Conservation (phyloP, 2,888 invertebrate genomes). For the Anoncus sp. region DNA sequence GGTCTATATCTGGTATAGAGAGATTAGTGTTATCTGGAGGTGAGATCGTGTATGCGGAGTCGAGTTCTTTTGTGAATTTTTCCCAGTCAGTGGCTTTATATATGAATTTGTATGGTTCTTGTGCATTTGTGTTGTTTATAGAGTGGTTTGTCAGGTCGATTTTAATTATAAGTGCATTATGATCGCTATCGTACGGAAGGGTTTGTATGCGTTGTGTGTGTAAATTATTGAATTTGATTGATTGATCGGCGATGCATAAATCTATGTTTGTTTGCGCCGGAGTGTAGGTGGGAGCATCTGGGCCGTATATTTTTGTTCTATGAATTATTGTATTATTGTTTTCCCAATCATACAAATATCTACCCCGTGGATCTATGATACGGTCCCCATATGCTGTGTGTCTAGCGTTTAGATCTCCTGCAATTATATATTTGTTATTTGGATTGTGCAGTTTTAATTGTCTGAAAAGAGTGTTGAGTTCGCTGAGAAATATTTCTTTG, state of each 20-base stretch:
- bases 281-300: not conserved
- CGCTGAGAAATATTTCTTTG: slow-evolving; percentile 19
- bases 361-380: slow-evolving; percentile 15
- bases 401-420: slow-evolving; percentile 34
- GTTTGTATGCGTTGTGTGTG: not conserved
- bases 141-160: not conserved
- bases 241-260: slow-evolving; percentile 30
- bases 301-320: slow-evolving; percentile 1
- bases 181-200: slow-evolving; percentile 42
- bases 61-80: not conserved
- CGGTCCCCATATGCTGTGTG: slow-evolving; percentile 6
- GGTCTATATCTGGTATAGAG: slow-evolving; percentile 2
- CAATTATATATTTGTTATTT: slow-evolving; percentile 28
- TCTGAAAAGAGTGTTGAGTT: slow-evolving; percentile 2
- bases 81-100: slow-evolving; percentile 23
- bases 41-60: not conserved
- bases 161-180: slow-evolving; percentile 11
- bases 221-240: not conserved
- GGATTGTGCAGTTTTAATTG: slow-evolving; percentile 26
- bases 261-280: slow-evolving; percentile 17
- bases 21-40: slow-evolving; percentile 5
- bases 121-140: not conserved
- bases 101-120: not conserved
- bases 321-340: not conserved
- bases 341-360: slow-evolving; percentile 31